A percentile compares a stretch with the other conserved stretches of the same genome.
Evolutionary conservation across 2,113 vertebrate species (phyloP).

Genomic region (Uropsilus gracilis): DNA sequence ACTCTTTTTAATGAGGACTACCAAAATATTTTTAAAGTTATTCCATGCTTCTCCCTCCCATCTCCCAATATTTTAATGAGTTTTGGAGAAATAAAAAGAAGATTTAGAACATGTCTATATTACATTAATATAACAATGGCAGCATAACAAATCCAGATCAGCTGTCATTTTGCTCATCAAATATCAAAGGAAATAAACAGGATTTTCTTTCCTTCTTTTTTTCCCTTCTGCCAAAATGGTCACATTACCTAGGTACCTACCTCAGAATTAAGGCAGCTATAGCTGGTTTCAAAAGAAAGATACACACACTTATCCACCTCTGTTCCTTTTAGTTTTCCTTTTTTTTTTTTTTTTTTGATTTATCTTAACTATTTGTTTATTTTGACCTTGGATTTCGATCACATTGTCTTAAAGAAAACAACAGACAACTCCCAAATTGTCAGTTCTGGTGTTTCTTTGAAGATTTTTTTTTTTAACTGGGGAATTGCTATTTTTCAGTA

Average conservation of each 20-base stretch:
- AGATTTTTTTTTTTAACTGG: not conserved
- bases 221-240: not conserved
- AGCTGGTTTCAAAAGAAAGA: conserved; percentile 20
- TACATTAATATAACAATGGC: conserved; percentile 22
- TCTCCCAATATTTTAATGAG: conserved; percentile 69
- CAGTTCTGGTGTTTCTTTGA: conserved; percentile 6
- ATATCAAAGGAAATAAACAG: conserved; percentile 42
- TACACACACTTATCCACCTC: not conserved
- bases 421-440: not conserved
- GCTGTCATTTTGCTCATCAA: conserved; percentile 22
- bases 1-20: conserved; percentile 81
- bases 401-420: conserved; percentile 33
- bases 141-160: conserved; percentile 46
- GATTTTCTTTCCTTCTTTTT: not conserved
- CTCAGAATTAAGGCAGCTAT: conserved; percentile 31
- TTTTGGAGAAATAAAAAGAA: not conserved
- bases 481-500: not conserved
- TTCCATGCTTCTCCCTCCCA: conserved; percentile 63
- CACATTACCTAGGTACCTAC: conserved; percentile 25
- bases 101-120: conserved; percentile 25
- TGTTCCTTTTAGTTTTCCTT: not conserved
- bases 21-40: conserved; percentile 78
- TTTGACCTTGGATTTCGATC: conserved; percentile 29
- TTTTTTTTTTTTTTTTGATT: conserved; percentile 57
- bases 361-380: conserved; percentile 34